Base-by-base conservation (phyloP, 2,113 vertebrate genomes). In the Hippocampus abdominalis region DNA sequence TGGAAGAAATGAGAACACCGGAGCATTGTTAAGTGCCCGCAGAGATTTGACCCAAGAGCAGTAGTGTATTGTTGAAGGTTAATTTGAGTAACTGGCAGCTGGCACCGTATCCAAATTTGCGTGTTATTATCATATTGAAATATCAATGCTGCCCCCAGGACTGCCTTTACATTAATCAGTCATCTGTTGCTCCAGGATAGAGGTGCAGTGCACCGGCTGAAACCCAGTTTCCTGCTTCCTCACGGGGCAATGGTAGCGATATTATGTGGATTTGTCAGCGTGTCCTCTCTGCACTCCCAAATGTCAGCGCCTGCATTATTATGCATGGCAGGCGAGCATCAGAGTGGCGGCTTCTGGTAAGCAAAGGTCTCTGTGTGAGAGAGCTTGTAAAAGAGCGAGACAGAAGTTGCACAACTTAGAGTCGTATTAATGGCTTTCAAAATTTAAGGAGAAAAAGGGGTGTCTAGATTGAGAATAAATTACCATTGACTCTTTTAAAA, bases 81-180 rank as follows among this genome's bases (percentile, higher is more conserved):
- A 81, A 89, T 89, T 80, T 77, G 44, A 72, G 68, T 76, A 48
- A 77, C 78, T 78, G 77, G 68, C 72, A 79, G 68, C 67, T 53
- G 13, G 51, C 49, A 65, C 62, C 78, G 46, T 44, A 67, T 40
- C 59, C 2, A 2, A 71, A 71, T 85, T 82, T 39, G 75, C 69
- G 71, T 75, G 60, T 86, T 83, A 86, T 87, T 83, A 86, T 86
- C 79, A 77, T 87, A 53, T 49, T 84, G 81, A 88, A 85, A 86
- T 84, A 89, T 85, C 87, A 85, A 16, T 25, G 46, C 76, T 82
- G 71, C 83, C 78, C 84, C 65, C 48, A 76, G 72, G 90, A 81
- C 73, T 77, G 86, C 71, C 48, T 68, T 76, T 57, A 84, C 76
- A 75, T 86, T 80, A 79, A 27, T 27, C 23, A 81, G 71, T 74